These are phyloP conservation scores for Brachyistius frenatus DNA, from an alignment of 2,113 vertebrate species.

Conservation along the genomic window DNA sequence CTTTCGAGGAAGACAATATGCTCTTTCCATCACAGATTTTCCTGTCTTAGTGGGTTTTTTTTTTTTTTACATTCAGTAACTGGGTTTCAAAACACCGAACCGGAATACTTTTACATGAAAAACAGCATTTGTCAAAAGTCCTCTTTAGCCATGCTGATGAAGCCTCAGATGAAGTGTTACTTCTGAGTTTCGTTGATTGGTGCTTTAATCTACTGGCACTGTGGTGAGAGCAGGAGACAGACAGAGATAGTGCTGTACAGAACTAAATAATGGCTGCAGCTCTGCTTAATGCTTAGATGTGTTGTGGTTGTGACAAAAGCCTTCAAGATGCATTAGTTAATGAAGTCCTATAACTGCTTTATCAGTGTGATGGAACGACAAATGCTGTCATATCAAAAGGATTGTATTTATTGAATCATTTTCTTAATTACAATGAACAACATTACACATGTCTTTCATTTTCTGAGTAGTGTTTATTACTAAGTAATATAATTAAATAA, in stretches of 20 bases:
- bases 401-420: too few relatives aligned
- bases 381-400: too few relatives aligned
- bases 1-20: neutral
- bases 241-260: slow-evolving; percentile 2
- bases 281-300: neutral
- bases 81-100: slow-evolving; percentile 11
- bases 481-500: too few relatives aligned
- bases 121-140: too few relatives aligned
- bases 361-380: neutral
- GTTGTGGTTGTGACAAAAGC: neutral
- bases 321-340: slow-evolving; percentile 4
- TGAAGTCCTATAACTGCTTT: slow-evolving; percentile 5
- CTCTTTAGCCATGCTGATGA: too few relatives aligned
- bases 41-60: too few relatives aligned
- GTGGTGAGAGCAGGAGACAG: neutral
- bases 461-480: too few relatives aligned
- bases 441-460: too few relatives aligned
- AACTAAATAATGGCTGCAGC: slow-evolving; percentile 22
- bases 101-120: neutral
- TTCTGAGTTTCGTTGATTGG: slow-evolving; percentile 29
- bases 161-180: slow-evolving; percentile 26
- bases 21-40: neutral
- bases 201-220: slow-evolving; percentile 8
- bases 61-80: neutral
- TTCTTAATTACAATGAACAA: too few relatives aligned